These are phyloP conservation scores for Acyrthosiphon pisum DNA, from an alignment of 1,140 invertebrate genomes.

Conservation along the genomic window DNA sequence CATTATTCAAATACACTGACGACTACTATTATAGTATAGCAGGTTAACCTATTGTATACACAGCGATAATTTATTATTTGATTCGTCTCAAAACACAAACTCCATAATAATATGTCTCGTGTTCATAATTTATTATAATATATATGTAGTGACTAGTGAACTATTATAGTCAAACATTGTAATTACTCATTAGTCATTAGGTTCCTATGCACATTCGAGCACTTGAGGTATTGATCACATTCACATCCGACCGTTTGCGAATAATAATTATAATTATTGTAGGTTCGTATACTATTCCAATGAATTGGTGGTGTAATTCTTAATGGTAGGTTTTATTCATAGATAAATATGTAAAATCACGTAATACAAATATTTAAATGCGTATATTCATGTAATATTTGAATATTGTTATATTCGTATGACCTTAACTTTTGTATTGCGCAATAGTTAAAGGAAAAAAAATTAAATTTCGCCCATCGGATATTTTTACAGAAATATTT, in stretches of 20 bases:
- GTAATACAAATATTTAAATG: not conserved
- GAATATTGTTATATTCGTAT: not conserved
- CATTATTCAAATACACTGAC: not conserved
- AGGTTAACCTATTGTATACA: not conserved
- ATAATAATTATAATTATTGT: not conserved
- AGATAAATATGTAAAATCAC: not conserved
- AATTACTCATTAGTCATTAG: slow-evolving; percentile 2
- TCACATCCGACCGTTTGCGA: not conserved
- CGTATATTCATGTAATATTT: not conserved
- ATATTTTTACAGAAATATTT: not conserved
- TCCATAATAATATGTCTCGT: slow-evolving; percentile 1
- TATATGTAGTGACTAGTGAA: not conserved
- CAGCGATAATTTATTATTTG: not conserved
- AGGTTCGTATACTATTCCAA: not conserved
- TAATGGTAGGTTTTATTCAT: not conserved
- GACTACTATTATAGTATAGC: not conserved
- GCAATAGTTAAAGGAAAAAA: not conserved
- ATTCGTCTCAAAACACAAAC: not conserved
- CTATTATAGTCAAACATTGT: not conserved
- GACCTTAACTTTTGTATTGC: not conserved
- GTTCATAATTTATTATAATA: not conserved
- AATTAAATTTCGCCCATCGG: not conserved
- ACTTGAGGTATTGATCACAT: not conserved
- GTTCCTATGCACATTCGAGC: not conserved
- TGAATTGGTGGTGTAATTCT: not conserved